Evolutionary conservation across 2,113 vertebrate genomes (phyloP).

Genomic region (Eidolon helvum): DNA sequence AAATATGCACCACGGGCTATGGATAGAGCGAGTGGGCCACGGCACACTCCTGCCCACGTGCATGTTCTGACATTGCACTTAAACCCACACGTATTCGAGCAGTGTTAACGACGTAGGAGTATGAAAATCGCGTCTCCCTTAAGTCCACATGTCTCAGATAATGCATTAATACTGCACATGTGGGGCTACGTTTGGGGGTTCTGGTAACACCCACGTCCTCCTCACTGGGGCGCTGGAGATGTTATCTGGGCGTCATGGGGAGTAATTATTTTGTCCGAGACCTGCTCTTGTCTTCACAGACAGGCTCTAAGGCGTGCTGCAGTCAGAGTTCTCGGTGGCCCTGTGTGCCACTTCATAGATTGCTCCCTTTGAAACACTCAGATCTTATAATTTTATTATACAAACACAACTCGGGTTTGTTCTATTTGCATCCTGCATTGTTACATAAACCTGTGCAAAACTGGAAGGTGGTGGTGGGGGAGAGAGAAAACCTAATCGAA

Average conservation of each 20-base stretch:
- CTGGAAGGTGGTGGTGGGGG: background rate
- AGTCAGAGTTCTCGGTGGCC: background rate
- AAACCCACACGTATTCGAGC: background rate
- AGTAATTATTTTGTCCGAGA: background rate
- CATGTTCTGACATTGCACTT: background rate
- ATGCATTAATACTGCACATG: background rate
- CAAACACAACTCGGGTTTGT: background rate
- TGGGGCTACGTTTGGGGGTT: too few species aligned
- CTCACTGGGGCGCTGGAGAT: background rate
- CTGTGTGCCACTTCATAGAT: background rate
- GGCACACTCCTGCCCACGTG: fast-evolving
- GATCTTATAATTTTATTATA: background rate
- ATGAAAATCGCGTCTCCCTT: background rate
- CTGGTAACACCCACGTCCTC: fast-evolving
- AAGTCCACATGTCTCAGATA: background rate
- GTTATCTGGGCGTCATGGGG: background rate
- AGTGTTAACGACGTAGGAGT: background rate
- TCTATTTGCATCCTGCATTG: background rate
- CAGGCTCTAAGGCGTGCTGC: fast-evolving
- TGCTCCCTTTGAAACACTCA: background rate
- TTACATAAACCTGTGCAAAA: background rate
- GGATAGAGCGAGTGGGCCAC: background rate
- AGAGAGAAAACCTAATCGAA: background rate
- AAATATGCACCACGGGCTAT: fast-evolving
- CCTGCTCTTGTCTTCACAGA: background rate